Evolutionary conservation across 2,113 vertebrate genomes (phyloP).

Genomic region (Blennius ocellaris): DNA sequence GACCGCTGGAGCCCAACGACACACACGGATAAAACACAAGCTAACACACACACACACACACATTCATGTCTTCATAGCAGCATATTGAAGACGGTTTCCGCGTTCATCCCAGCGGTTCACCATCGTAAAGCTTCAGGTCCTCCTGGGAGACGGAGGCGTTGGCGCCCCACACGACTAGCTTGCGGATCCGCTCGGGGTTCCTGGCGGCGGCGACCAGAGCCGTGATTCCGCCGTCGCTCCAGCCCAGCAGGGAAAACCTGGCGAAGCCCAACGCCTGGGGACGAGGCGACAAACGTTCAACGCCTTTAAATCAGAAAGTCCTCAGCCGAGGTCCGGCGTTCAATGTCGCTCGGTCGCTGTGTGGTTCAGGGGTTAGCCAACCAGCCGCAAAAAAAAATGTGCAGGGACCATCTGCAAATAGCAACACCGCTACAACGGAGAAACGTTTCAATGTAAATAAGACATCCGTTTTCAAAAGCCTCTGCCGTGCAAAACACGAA

Average conservation of each 20-base stretch:
- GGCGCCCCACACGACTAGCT: slow-evolving; percentile 91
- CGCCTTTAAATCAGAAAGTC: no score
- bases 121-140: slow-evolving; percentile 87
- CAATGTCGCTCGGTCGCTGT: no score
- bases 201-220: slow-evolving; percentile 88
- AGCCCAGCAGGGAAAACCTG: slow-evolving; percentile 90
- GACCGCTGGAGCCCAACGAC: slow-evolving; percentile 79
- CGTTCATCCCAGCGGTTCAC: slow-evolving; percentile 70
- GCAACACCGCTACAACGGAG: no score
- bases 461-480: no score
- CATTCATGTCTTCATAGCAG: neutral
- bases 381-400: no score
- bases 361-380: neutral
- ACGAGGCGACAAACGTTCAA: neutral
- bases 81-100: neutral
- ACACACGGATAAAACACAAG: neutral
- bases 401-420: no score
- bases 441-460: no score
- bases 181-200: slow-evolving; percentile 84
- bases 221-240: slow-evolving; percentile 94
- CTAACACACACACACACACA: neutral
- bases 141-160: slow-evolving; percentile 87
- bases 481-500: no score
- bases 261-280: slow-evolving; percentile 85
- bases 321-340: no score